Evolutionary conservation across 2,797 vertebrate genomes (phyloP).

Genomic region (Cryptoblepharus egeriae): DNA sequence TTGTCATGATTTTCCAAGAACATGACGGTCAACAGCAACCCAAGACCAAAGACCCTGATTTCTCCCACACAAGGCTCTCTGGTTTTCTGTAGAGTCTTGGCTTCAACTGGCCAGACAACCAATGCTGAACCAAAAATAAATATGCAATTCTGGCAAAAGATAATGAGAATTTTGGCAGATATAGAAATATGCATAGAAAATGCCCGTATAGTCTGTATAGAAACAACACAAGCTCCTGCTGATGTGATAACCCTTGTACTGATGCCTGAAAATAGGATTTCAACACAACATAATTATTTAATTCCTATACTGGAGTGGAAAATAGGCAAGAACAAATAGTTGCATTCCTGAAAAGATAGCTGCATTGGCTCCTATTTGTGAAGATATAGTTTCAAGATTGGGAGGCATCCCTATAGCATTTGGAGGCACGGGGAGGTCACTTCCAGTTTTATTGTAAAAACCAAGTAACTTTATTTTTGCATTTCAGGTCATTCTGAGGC

Average conservation of each 20-base stretch:
- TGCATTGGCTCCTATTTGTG: too few relatives aligned
- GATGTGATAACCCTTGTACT: neutral
- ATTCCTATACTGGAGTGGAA: too few relatives aligned
- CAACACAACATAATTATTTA: neutral
- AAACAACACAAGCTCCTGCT: neutral
- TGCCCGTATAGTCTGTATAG: too few relatives aligned
- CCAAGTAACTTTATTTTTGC: too few relatives aligned
- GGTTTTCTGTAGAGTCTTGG: neutral
- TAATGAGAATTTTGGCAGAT: neutral
- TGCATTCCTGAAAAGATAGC: too few relatives aligned
- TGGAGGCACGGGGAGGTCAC: too few relatives aligned
- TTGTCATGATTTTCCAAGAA: constrained; percentile 15
- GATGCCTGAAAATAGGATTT: neutral
- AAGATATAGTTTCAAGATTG: too few relatives aligned
- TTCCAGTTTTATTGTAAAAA: too few relatives aligned
- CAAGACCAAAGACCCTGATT: neutral
- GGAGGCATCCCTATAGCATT: neutral
- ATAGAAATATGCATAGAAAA: too few relatives aligned
- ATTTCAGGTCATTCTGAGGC: too few relatives aligned
- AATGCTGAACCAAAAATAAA: constrained; percentile 5
- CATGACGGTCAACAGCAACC: neutral
- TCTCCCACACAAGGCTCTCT: neutral
- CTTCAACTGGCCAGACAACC: neutral
- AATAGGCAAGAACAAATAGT: too few relatives aligned
- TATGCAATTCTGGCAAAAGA: constrained; percentile 1